Conservation (phyloP, 2,113 vertebrate species). For the Corythoichthys haematopterus region DNA sequence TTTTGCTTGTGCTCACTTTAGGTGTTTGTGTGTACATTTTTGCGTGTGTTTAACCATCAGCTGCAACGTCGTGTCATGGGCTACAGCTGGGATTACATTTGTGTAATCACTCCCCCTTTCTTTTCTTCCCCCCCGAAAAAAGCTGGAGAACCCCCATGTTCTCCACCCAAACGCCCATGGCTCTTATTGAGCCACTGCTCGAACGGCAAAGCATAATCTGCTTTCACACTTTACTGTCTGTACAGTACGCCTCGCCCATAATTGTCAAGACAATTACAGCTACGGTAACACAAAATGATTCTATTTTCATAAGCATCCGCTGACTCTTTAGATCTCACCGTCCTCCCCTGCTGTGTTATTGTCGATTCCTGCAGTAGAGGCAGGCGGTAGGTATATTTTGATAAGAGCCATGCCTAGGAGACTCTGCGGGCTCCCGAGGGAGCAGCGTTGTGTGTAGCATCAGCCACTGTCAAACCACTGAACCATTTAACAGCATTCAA, state of each 20-base stretch:
- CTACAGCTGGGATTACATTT: slow-evolving; percentile 65
- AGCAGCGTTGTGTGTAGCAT: slow-evolving; percentile 68
- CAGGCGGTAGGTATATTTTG: slow-evolving; percentile 64
- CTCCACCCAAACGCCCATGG: slow-evolving; percentile 44
- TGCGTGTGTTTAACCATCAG: slow-evolving; percentile 56
- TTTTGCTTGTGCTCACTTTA: slow-evolving; percentile 64
- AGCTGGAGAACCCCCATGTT: slow-evolving; percentile 36
- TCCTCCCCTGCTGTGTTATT: slow-evolving; percentile 62
- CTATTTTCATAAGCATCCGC: slow-evolving; percentile 54
- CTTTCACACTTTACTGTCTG: slow-evolving; percentile 56
- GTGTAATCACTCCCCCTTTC: slow-evolving; percentile 31
- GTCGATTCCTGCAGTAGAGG: slow-evolving; percentile 56
- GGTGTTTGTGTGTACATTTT: slow-evolving; percentile 39
- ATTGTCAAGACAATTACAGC: slow-evolving; percentile 63
- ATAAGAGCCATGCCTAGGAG: slow-evolving; percentile 62
- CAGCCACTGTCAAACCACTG: slow-evolving; percentile 76
- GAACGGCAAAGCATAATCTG: slow-evolving; percentile 57
- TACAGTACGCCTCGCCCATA: slow-evolving; percentile 46
- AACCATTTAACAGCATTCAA: slow-evolving; percentile 77
- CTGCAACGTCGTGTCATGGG: slow-evolving; percentile 56
- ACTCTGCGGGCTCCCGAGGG: slow-evolving; percentile 57
- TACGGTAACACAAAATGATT: slow-evolving; percentile 43
- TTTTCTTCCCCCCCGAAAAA: slow-evolving; percentile 19
- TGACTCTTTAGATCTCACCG: slow-evolving; percentile 49
- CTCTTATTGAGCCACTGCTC: slow-evolving; percentile 43